Evolutionary conservation across 2,113 vertebrate genomes (phyloP), one percentile per base, ranked within the genome.

Genomic region (Polypterus senegalus): DNA sequence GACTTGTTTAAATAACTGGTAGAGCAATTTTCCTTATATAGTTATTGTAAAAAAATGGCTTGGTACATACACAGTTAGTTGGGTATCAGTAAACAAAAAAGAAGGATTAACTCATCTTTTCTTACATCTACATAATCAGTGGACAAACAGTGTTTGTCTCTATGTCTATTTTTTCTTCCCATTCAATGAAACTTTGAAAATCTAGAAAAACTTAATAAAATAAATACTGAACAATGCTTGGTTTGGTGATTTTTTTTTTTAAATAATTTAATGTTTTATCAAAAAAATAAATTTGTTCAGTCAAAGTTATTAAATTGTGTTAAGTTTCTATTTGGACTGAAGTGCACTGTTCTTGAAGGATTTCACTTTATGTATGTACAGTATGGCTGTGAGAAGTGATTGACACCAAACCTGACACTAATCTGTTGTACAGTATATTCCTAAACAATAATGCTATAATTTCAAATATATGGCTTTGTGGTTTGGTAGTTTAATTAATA

Each of bases 1-100:
- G 63, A 69, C 74, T 59, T 67, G 65, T 75, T 73, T 72, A 64
- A 43, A 62, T 64, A 52, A 60, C 27, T 66, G 60, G 72, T 73
- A 69, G 68, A 74, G 76, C 65, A 65, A 66, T 82, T 76, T 79
- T 74, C 75, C 72, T 74, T 77, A 71, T 73, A 77, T 85, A 73
- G 78, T 85, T 78, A 73, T 75, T 74, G 74, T 81, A 70, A 73
- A 79, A 27, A 74, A 79, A 73, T 77, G 73, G 79, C 75, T 81
- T 79, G 71, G 76, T 69, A 57, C 44, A 64, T 55, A 58, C 75
- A 74, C 67, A 73, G 72, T 73, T 72, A 72, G 80, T 74, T 68
- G 74, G 74, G 78, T 77, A 80, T 78, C 81, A 78, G 81, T 72
- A 74, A 67, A 65, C 77, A 79, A 3, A 71, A 73, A 81, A 73